Base-by-base conservation (phyloP, 2,888 invertebrate species). In the Pocota personata region DNA sequence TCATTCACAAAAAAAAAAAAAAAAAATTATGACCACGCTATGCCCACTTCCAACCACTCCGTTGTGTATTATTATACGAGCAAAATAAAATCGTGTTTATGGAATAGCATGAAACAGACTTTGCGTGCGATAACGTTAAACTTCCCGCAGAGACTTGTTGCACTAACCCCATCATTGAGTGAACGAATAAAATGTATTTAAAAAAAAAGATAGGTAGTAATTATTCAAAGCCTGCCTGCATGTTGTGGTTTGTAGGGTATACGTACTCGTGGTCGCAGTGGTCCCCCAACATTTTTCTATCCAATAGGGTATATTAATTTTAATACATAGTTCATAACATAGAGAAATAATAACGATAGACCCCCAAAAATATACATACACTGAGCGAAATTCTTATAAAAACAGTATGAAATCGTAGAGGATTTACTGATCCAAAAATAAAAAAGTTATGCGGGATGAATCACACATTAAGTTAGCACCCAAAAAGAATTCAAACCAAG, bases 131-230 rank as follows among this genome's bases (percentile, higher is more conserved):
- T 48, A 64, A 46, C 30, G 27, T 19, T 27, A 43, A 62, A 48
- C 48, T 64, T 48, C 64, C 46, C 64, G 46, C 30, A 48, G 64
- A 64, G 64, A 64, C 64, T 48, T 48, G 64, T 64, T 64, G 64
- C 64, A 32, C 19, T 64, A 46, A 64, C 46, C 46, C 32, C 2
- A 32, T n/a, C 16, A 8, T 62, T 46, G 62, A 19, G 32, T 8
- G 21, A 48, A 30, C 30, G 32, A 48, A 27, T 64, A 46, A 64
- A 64, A 30, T 21, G 46, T 48, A 64, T 48, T 48, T 48, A 30
- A 64, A 48, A 64, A 64, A 24, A 40, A 37, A 35, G 35, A 62
- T 43, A 62, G 46, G 30, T 32, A 10, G 48, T 64, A 46, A 62
- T 62, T 62, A 64, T 48, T 48, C 12, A 16, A 37, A 32, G 19